Base-by-base conservation (phyloP, 2,888 invertebrate genomes). In the Leucophenga montana region DNA sequence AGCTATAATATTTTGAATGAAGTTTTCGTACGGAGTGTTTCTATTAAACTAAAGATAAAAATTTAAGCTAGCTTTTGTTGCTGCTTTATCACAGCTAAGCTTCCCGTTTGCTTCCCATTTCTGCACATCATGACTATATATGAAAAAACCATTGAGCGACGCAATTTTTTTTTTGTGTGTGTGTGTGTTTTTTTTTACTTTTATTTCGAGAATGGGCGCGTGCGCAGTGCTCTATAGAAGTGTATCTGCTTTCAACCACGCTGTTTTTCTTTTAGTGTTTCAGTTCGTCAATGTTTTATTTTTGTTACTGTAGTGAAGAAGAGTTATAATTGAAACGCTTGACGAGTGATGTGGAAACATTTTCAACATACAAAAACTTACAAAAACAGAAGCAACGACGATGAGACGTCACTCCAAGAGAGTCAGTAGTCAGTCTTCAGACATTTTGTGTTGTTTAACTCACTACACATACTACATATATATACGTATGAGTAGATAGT, bases 331-430 rank as follows among this genome's bases (percentile, higher is more conserved):
- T 83, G 88, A 85, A 88, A 88, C 87, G 87, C 87, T 88, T 87
- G 88, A 86, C 85, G 88, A 85, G 88, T 85, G 87, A 87, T 88
- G 87, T 87, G 87, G 88, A 87, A 87, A 87, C 86, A 83, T 87
- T 88, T 86, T 80, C 80, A 85, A 82, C 80, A 82, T 79, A 79
- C 73, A 72, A 65, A 39, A 39, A 72, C 71, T 68, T 62, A 31
- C 39, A 75, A 70, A 67, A 73, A 65, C 71, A 68, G 66, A 69
- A 75, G 71, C 69, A 71, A 72, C 18, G 14, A 62, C 57, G 18
- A 71, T 48, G 61, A 18, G 62, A 62, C 72, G 71, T 50, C 53
- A 77, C 76, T 74, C 33, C 68, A 69, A 68, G 66, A 69, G 72
- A 67, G 70, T 70, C 70, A 68, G 82, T 76, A 79, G 73, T 79